phyloP scores from a whole-genome alignment of 92 coral and sea anemone genomes.

The Parazoanthus darwini region DNA sequence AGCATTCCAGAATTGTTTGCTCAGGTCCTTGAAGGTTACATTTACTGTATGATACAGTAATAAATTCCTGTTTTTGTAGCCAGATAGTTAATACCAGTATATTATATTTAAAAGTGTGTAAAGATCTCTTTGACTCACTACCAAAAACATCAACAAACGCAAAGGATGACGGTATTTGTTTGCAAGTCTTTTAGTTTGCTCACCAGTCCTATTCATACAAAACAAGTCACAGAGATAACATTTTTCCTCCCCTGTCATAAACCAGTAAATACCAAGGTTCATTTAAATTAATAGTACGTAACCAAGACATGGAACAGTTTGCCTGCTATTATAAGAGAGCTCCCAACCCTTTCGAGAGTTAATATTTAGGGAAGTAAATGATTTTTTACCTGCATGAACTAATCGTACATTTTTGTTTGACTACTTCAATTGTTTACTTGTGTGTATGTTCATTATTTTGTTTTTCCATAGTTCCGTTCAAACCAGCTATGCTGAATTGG shows the following conservation, averaged over 20 bases:
- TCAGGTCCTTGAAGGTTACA: constrained; percentile 18
- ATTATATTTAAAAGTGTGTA: no score
- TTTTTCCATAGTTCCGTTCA: no score
- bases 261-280: neutral
- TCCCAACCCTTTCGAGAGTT: neutral
- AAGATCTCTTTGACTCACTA: no score
- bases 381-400: neutral
- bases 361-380: neutral
- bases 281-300: neutral
- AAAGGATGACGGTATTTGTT: no score
- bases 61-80: constrained; percentile 5
- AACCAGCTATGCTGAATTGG: no score
- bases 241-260: neutral
- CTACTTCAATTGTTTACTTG: neutral
- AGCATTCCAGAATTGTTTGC: constrained; percentile 9
- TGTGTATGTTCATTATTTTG: no score
- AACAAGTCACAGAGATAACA: neutral
- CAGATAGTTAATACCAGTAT: no score
- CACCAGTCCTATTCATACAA: neutral
- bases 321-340: neutral
- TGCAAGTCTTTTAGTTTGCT: neutral
- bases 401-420: neutral
- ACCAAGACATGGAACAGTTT: constrained; percentile 1
- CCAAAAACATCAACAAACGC: no score
- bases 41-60: neutral